Percentiles rank a stretch among this genome's conserved stretches.
Conservation (phyloP, 2,797 vertebrate genomes). For the Syncerus caffer region DNA sequence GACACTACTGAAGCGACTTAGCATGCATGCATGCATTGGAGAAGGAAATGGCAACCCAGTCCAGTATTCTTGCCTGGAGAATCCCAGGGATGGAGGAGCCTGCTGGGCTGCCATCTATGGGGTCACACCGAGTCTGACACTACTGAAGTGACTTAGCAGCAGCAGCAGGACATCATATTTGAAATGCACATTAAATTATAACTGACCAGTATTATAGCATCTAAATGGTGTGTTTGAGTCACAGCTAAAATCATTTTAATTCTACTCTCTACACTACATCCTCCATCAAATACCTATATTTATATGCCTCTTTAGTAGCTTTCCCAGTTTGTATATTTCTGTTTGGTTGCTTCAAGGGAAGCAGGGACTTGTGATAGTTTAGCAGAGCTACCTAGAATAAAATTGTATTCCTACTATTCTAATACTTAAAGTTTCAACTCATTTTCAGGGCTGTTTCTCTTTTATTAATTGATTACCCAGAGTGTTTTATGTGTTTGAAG, state of each 20-base stretch:
- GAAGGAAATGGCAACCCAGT: background rate
- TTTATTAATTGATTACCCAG: background rate
- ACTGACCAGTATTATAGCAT: background rate
- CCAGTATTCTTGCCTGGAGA: background rate
- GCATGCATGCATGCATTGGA: background rate
- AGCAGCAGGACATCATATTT: background rate
- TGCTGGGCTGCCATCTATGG: background rate
- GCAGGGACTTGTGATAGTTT: background rate
- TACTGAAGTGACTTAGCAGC: background rate
- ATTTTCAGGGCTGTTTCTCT: background rate
- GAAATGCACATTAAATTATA: background rate
- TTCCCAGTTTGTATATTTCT: background rate
- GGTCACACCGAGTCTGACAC: background rate
- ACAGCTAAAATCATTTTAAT: background rate
- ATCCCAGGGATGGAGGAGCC: background rate
- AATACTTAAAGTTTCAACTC: background rate
- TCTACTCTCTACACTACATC: background rate
- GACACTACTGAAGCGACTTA: rapidly evolving
- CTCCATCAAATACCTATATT: background rate
- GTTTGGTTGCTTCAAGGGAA: background rate
- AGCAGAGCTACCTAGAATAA: background rate
- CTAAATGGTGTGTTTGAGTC: background rate
- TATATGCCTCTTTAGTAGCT: background rate
- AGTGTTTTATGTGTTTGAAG: background rate
- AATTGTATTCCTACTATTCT: background rate